Evolutionary conservation across 2,888 invertebrate genomes (phyloP).

Genomic region (Zelleria hepariella): DNA sequence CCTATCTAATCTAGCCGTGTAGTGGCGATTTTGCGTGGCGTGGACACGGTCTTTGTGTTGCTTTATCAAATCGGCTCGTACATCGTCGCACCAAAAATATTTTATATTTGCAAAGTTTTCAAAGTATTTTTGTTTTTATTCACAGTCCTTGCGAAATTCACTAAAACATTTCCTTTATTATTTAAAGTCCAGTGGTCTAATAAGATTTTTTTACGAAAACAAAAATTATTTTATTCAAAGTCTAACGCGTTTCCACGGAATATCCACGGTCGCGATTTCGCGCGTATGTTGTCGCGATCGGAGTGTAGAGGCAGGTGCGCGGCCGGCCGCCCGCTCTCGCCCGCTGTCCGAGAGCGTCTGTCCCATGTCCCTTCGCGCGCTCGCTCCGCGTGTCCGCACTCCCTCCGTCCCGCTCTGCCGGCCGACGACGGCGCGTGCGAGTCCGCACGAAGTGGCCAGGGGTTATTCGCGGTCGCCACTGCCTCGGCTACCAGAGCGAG

Average conservation of each 20-base stretch:
- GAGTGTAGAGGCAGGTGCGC: constrained; percentile 61
- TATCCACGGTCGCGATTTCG: constrained; percentile 39
- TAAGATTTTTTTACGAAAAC: constrained; percentile 1
- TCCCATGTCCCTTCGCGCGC: constrained; percentile 71
- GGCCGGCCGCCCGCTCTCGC: constrained; percentile 71
- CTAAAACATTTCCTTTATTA: neutral
- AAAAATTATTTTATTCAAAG: neutral
- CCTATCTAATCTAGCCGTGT: constrained; percentile 62
- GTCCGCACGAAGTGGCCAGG: constrained; percentile 69
- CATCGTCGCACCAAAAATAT: neutral
- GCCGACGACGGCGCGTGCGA: constrained; percentile 70
- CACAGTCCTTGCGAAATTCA: constrained; percentile 2
- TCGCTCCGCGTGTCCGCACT: constrained; percentile 62
- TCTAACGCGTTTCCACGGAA: neutral
- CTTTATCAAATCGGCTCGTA: neutral
- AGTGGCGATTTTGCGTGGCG: constrained; percentile 35
- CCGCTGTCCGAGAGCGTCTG: constrained; percentile 73
- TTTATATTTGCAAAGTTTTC: neutral
- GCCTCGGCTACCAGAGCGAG: constrained; percentile 61
- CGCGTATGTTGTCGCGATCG: constrained; percentile 32
- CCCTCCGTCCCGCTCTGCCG: constrained; percentile 61
- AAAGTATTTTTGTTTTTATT: neutral
- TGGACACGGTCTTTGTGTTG: neutral
- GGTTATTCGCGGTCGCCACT: constrained; percentile 71
- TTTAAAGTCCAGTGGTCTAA: neutral